Base-by-base conservation (phyloP, 2,113 vertebrate species). In the Amia ocellicauda region DNA sequence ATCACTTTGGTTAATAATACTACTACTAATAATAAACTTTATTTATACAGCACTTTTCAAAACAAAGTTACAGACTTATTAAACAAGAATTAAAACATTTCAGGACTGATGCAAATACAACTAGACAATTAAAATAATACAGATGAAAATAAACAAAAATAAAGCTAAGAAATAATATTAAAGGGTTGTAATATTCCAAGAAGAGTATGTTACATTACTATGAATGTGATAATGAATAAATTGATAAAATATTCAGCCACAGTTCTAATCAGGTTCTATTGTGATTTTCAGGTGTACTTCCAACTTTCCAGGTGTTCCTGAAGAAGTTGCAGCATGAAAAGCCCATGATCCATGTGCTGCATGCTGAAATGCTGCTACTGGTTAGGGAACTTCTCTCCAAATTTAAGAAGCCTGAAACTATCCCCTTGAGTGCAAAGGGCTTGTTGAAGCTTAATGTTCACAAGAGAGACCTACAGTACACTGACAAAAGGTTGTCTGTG, bases 351-450 rank as follows among this genome's bases (percentile, higher is more conserved):
- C 61, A 63, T 20, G 52, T 53, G 26, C 13, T 63, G 28, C 61
- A 63, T 63, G 61, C 20, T 4, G 49, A 63, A 20, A 65, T 70
- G 63, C 56, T 70, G 58, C 26, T 41, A 40, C 51, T 70, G 2
- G 50, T 57, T 2, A 57, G 60, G 66, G 64, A 54, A 49, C 54
- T 71, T 9, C 59, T 67, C 7, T 43, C 41, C 64, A 67, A 52
- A 53, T 71, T 71, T 27, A 67, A 67, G 64, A 67, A 53, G 31
- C 64, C 64, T 7, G 13, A 56, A 19, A 52, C 53, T 4, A 71
- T 71, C 49, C 69, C 52, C 17, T 29, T 67, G 52, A 62, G 51
- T 52, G 13, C 2, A 1, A 58, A 66, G 42, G 63, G 56, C 2
- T 49, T 70, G 11, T 3, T 66, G 54, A 60, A 45, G 60, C 17